phyloP scores from a whole-genome alignment of 2,888 invertebrate species.

The Macropis europaea region DNA sequence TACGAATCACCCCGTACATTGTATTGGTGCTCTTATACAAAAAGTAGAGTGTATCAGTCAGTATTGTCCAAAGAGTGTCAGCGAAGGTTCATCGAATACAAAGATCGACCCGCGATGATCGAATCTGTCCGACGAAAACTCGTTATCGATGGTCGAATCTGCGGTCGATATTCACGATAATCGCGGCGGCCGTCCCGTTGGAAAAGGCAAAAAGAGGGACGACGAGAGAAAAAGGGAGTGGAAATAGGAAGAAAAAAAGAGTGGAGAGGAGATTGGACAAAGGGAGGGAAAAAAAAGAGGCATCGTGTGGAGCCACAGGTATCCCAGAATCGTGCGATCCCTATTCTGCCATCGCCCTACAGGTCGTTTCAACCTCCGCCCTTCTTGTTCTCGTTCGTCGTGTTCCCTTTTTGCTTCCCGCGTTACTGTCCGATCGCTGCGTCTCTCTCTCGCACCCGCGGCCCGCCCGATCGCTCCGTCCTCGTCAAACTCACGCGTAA shows the following conservation, averaged over 20 bases:
- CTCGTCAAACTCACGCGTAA: conserved; percentile 1
- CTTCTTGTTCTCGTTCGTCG: background rate
- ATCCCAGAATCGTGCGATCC: conserved; percentile 50
- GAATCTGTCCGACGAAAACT: conserved; percentile 19
- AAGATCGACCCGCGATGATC: no score
- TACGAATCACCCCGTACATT: no score
- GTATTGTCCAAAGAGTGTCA: no score
- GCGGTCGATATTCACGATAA: conserved; percentile 60
- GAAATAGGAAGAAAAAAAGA: background rate
- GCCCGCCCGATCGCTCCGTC: background rate
- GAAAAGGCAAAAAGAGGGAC: conserved; percentile 16
- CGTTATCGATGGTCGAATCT: conserved; percentile 57
- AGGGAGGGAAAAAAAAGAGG: conserved; percentile 27
- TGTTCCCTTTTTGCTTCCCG: background rate
- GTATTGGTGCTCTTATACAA: no score
- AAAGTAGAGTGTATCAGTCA: no score
- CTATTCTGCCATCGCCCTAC: conserved; percentile 39
- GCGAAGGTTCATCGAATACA: no score
- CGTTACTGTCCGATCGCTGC: background rate
- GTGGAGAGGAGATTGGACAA: background rate
- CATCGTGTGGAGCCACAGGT: conserved; percentile 62
- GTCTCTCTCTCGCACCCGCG: background rate
- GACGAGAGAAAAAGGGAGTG: background rate
- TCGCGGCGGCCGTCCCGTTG: conserved; percentile 33
- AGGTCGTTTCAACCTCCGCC: conserved; percentile 47